These are phyloP conservation scores for Anoplopoma fimbria DNA, from an alignment of 2,113 vertebrate species.

Conservation along the genomic window DNA sequence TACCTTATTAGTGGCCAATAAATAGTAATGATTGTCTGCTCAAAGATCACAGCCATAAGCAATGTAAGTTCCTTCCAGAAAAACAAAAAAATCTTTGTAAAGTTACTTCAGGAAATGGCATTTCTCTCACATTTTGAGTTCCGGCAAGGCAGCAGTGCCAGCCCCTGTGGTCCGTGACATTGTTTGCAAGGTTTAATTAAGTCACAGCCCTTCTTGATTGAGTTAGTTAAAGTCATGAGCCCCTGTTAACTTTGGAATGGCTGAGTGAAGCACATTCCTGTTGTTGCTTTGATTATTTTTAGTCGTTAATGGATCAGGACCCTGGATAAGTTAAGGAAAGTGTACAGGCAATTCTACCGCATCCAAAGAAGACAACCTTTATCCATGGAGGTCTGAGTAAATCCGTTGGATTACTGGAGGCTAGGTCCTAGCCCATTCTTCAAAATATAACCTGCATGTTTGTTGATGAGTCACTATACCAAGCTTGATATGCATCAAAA, in stretches of 20 bases:
- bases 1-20: conserved; percentile 31
- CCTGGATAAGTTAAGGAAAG: conserved; percentile 34
- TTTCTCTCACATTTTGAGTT: conserved; percentile 55
- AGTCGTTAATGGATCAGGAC: conserved; percentile 53
- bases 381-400: conserved; percentile 24
- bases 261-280: conserved; percentile 69
- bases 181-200: conserved; percentile 80
- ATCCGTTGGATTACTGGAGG: background rate
- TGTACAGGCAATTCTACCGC: conserved; percentile 12
- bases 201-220: conserved; percentile 70
- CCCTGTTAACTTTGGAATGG: conserved; percentile 75
- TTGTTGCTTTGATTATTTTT: conserved; percentile 72
- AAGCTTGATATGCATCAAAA: background rate
- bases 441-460: conserved; percentile 1
- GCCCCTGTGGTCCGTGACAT: conserved; percentile 75
- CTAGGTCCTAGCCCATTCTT: background rate
- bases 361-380: conserved; percentile 16
- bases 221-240: conserved; percentile 76
- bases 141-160: conserved; percentile 49
- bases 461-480: background rate
- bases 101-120: conserved; percentile 55
- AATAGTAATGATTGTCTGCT: conserved; percentile 40
- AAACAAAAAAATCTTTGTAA: conserved; percentile 17
- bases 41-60: conserved; percentile 38
- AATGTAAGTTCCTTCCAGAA: conserved; percentile 9